Evolutionary conservation across 2,797 vertebrate species (phyloP).

Genomic region (Catamblyrhynchus diadema): DNA sequence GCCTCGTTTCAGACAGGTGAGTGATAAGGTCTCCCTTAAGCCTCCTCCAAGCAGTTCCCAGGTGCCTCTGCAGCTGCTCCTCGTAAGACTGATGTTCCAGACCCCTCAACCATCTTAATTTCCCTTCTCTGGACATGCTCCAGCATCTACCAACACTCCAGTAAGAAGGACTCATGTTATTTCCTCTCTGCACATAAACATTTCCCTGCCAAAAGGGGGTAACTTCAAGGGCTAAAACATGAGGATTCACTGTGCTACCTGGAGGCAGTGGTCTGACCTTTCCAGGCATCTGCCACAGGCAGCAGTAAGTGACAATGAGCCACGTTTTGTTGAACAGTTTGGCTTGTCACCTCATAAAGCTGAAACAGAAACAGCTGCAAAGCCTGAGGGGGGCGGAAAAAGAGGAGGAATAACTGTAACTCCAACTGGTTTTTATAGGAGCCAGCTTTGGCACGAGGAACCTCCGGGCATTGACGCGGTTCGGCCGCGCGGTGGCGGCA

Average conservation of each 20-base stretch:
- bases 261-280: not conserved
- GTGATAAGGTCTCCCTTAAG: not conserved
- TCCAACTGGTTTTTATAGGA: not conserved
- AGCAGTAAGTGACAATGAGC: not conserved
- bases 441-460: not conserved
- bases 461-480: not conserved
- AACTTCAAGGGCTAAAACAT: not conserved
- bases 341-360: not conserved
- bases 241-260: not conserved
- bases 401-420: not conserved
- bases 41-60: not conserved
- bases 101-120: not conserved
- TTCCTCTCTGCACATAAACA: not conserved
- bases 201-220: not conserved
- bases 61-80: not conserved
- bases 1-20: not conserved
- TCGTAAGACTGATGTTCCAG: not conserved
- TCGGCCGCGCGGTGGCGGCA: slow-evolving; percentile 51
- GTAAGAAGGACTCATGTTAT: not conserved
- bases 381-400: not conserved
- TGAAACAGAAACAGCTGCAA: not conserved
- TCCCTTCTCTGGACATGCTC: not conserved
- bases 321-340: not conserved
- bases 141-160: not conserved
- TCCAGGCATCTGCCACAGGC: not conserved